A percentile compares a stretch with the other conserved stretches of the same genome.
These are phyloP conservation scores for Aurelia sp. DNA, from an alignment of 30 jellyfish, hydroid and myxozoan genomes.

Conservation along the genomic window DNA sequence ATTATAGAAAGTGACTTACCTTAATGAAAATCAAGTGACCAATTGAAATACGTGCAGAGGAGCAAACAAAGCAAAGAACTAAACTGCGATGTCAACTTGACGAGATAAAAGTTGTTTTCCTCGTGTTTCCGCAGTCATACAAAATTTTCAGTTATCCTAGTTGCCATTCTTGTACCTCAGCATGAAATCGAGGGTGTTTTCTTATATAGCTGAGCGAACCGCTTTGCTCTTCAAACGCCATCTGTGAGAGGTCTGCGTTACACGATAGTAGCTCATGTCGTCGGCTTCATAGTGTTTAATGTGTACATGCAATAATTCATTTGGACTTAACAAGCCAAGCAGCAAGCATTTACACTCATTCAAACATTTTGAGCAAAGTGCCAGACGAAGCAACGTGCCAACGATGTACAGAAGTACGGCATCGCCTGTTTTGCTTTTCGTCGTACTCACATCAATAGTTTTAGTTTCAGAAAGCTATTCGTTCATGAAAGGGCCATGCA, in stretches of 20 bases:
- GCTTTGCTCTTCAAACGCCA: neutral
- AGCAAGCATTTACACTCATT: no score
- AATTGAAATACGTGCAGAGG: neutral
- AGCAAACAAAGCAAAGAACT: neutral
- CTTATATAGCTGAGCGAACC: neutral
- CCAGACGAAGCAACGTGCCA: neutral
- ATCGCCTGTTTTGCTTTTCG: neutral
- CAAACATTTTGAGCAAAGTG: no score
- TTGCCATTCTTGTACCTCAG: slow-evolving; percentile 53
- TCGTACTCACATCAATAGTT: neutral
- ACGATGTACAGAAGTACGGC: neutral
- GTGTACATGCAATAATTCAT: no score
- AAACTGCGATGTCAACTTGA: neutral
- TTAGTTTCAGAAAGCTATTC: slow-evolving; percentile 2
- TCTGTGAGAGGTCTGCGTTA: neutral
- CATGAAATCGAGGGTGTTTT: slow-evolving; percentile 60
- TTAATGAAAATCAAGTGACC: no score
- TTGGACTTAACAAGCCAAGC: no score
- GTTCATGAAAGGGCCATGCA: slow-evolving; percentile 42
- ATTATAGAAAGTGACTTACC: no score
- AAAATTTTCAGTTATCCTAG: slow-evolving; percentile 5
- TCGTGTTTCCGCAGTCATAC: slow-evolving; percentile 16
- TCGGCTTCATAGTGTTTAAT: neutral
- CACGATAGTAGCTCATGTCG: neutral
- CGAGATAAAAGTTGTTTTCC: slow-evolving; percentile 8